Base-by-base conservation (phyloP, 2,888 invertebrate genomes). In the Dioctria linearis region DNA sequence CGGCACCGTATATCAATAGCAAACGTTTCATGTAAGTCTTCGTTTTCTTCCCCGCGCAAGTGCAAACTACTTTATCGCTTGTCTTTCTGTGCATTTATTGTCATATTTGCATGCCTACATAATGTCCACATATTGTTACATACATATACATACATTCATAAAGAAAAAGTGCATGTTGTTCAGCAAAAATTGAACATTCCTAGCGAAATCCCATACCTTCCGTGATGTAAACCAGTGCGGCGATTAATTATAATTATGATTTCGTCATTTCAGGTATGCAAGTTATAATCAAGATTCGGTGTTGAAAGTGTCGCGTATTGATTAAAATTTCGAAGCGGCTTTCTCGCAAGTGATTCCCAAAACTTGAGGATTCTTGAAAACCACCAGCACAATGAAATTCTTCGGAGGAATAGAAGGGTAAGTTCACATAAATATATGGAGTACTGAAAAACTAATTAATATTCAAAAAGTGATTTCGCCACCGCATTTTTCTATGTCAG, bases 381-480 rank as follows among this genome's bases (percentile, higher is more conserved):
- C 4, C 37, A 39, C 39, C n/a, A 54, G 3, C 25, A 54, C n/a
- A 11, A 71, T 71, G 71, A 69, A 51, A 11, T 71, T 37, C 13
- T 71, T 71, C 25, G 71, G 71, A 54, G 71, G 71, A 54, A 71
- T 71, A 54, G 71, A 71, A 71, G 71, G 71, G 71, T 71, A 6
- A 71, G 71, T 59, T 25, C 25, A 25, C 25, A 25, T 25, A 25
- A 1, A 25, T 25, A 25, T 25, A 25, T 25, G 25, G 25, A 25
- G 25, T 25, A 25, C 25, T 25, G 25, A 25, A 25, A 25, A 25
- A 5, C 3, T 25, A 59, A 13, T 25, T 25, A 59, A 13, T n/a
- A 13, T 59, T 59, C n/a, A 59, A 6, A 6, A 13, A 13, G 25
- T 59, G 25, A 59, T 59, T 13, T 59, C n/a, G 6, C 13, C 13